phyloP scores from a whole-genome alignment of 92 coral and sea anemone genomes.

The Porites rus region DNA sequence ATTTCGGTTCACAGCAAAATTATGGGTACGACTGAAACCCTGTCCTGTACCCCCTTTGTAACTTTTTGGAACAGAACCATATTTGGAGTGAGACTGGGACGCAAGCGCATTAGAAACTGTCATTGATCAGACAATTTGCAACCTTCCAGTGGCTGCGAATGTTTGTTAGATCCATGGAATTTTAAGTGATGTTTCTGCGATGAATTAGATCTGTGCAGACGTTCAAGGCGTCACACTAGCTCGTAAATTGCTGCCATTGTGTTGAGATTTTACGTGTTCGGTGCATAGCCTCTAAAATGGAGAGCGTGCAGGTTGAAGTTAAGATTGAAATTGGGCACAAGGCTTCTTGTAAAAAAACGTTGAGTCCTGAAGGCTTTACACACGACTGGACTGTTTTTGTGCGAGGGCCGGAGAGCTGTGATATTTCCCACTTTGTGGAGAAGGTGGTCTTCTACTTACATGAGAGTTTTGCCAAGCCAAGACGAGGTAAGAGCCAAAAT shows the following conservation, averaged over 20 bases:
- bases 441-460: slow-evolving; percentile 95
- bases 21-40: too few species aligned
- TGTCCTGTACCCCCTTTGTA: slow-evolving; percentile 1
- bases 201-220: background rate
- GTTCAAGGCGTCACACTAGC: background rate
- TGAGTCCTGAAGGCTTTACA: slow-evolving; percentile 93
- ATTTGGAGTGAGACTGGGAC: slow-evolving; percentile 37
- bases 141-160: too few species aligned
- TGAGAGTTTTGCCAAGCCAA: slow-evolving; percentile 94
- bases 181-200: slow-evolving; percentile 4
- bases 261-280: slow-evolving; percentile 51
- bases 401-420: slow-evolving; percentile 90
- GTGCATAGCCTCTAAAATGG: slow-evolving; percentile 34
- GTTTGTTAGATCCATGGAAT: slow-evolving; percentile 1
- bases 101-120: slow-evolving; percentile 70
- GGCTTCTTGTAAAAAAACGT: slow-evolving; percentile 88
- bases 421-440: slow-evolving; percentile 98
- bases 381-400: slow-evolving; percentile 98
- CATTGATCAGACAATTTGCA: slow-evolving; percentile 38
- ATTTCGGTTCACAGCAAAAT: too few species aligned
- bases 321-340: slow-evolving; percentile 97
- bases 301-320: slow-evolving; percentile 81
- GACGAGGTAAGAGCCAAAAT: slow-evolving; percentile 79
- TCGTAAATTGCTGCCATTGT: slow-evolving; percentile 47
- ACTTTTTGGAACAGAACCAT: slow-evolving; percentile 18